Evolutionary conservation across 2,888 invertebrate genomes (phyloP).

Genomic region (Drosophila colorata): DNA sequence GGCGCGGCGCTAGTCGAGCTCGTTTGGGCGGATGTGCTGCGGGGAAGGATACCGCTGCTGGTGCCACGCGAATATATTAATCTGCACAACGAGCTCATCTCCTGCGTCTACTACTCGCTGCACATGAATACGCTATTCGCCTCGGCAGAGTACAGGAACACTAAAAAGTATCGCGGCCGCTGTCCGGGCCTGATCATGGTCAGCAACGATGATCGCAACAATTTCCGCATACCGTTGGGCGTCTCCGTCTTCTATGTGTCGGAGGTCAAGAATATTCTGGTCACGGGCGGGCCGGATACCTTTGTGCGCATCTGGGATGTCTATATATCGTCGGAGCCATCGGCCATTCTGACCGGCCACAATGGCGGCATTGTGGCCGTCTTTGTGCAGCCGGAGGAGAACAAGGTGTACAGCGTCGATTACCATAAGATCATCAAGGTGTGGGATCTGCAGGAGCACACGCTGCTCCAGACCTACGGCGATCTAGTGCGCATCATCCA

Average conservation of each 20-base stretch:
- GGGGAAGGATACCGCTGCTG: slow-evolving; percentile 86
- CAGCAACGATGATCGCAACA: slow-evolving; percentile 72
- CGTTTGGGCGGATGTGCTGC: slow-evolving; percentile 87
- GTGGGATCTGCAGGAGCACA: slow-evolving; percentile 90
- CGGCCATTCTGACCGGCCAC: slow-evolving; percentile 89
- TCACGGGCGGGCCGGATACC: slow-evolving; percentile 92
- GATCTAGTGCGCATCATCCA: slow-evolving; percentile 88
- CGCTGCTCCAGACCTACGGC: slow-evolving; percentile 89
- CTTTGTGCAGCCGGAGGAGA: slow-evolving; percentile 88
- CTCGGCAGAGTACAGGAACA: slow-evolving; percentile 87
- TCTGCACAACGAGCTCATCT: slow-evolving; percentile 89
- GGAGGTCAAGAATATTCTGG: slow-evolving; percentile 87
- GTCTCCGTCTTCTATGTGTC: slow-evolving; percentile 88
- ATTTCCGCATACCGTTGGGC: slow-evolving; percentile 85
- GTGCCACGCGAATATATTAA: slow-evolving; percentile 86
- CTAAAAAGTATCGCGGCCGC: slow-evolving; percentile 81
- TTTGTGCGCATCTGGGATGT: slow-evolving; percentile 92
- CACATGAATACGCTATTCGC: slow-evolving; percentile 90
- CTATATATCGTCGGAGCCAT: slow-evolving; percentile 89
- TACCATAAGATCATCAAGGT: slow-evolving; percentile 90
- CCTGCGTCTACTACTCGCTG: slow-evolving; percentile 89
- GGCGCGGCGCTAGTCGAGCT: slow-evolving; percentile 87
- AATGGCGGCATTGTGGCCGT: slow-evolving; percentile 89
- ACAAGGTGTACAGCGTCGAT: slow-evolving; percentile 90
- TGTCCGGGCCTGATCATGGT: slow-evolving; percentile 80